Conservation (phyloP, 2,888 invertebrate species). For the Scaptodrosophila latifasciaeformis region DNA sequence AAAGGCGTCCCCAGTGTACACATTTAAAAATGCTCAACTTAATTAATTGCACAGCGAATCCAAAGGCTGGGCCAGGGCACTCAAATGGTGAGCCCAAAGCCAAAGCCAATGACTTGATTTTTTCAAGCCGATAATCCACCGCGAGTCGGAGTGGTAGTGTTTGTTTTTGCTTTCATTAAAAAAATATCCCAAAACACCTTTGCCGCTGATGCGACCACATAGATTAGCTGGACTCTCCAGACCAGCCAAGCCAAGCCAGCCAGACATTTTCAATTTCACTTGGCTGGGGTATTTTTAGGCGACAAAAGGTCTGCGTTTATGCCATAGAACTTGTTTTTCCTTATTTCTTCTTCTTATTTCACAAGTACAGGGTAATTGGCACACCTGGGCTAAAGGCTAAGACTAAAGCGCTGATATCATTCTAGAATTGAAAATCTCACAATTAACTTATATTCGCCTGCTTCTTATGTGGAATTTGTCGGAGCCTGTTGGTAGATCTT, state of each 20-base stretch:
- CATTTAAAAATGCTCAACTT: constrained; percentile 66
- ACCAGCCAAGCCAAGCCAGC: constrained; percentile 30
- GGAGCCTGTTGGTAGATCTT: no score
- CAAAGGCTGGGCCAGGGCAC: constrained; percentile 20
- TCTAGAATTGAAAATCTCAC: no score
- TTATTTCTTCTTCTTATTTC: background rate
- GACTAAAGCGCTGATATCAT: no score
- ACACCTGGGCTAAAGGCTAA: no score
- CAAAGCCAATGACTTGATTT: constrained; percentile 60
- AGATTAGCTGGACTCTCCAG: constrained; percentile 56
- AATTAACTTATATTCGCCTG: background rate
- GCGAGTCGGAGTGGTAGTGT: constrained; percentile 1
- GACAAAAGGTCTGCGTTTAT: constrained; percentile 55
- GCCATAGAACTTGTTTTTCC: constrained; percentile 28
- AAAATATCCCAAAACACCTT: constrained; percentile 62
- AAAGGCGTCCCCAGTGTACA: constrained; percentile 8
- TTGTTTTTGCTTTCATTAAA: constrained; percentile 64
- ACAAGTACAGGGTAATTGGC: constrained; percentile 21
- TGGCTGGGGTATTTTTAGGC: constrained; percentile 30
- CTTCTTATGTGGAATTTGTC: no score
- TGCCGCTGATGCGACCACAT: constrained; percentile 62
- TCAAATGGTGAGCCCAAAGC: constrained; percentile 30
- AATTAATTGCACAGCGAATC: constrained; percentile 63
- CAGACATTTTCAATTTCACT: constrained; percentile 37
- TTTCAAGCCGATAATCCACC: constrained; percentile 44